These are phyloP conservation scores for Drosophila koepferae DNA, from an alignment of 2,888 invertebrate species.

Conservation along the genomic window DNA sequence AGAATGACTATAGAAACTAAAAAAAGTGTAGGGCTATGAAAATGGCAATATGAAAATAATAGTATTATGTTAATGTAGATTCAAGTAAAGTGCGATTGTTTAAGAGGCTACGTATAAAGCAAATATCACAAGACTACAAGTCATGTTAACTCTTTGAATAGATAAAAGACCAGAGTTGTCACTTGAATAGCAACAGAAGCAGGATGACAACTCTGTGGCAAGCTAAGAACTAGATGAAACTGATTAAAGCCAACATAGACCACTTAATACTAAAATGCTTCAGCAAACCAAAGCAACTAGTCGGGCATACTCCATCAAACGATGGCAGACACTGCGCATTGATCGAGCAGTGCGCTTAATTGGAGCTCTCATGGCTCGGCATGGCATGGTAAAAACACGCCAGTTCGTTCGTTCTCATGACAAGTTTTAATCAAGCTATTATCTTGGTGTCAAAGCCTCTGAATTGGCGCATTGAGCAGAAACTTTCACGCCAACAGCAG, in stretches of 20 bases:
- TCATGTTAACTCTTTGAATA: too few species aligned
- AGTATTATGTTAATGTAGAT: too few species aligned
- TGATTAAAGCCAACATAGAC: too few species aligned
- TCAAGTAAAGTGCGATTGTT: too few species aligned
- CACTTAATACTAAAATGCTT: background rate
- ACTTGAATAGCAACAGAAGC: background rate
- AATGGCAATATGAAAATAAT: too few species aligned
- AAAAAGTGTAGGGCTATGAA: too few species aligned
- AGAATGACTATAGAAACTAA: too few species aligned
- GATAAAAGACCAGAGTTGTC: too few species aligned
- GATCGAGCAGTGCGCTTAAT: slow-evolving; percentile 62
- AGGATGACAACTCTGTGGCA: background rate
- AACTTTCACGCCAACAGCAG: slow-evolving; percentile 65
- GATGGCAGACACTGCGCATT: slow-evolving; percentile 20
- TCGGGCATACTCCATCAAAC: background rate
- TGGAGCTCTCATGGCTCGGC: slow-evolving; percentile 47
- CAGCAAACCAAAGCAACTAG: background rate
- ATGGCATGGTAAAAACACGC: slow-evolving; percentile 24
- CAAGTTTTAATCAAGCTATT: slow-evolving; percentile 80
- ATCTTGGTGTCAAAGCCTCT: slow-evolving; percentile 68
- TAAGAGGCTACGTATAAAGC: too few species aligned
- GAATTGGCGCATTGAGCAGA: slow-evolving; percentile 32
- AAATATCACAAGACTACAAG: too few species aligned
- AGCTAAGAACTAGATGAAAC: too few species aligned
- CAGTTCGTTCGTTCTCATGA: slow-evolving; percentile 72